phyloP scores from a whole-genome alignment of 2,888 invertebrate species.

The Plagiodera versicolora region DNA sequence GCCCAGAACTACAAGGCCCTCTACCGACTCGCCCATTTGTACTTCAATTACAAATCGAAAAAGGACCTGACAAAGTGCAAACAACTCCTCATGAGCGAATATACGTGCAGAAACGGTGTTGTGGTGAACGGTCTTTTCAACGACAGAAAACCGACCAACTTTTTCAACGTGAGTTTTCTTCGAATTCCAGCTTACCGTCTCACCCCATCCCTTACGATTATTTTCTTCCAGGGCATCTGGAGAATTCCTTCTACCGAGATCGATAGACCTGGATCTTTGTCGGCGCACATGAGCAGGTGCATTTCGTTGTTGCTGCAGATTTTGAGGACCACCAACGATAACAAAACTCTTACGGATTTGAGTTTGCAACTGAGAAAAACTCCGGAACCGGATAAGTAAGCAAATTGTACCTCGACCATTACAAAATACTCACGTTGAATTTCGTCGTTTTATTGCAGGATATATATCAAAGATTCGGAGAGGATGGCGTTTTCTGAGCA shows the following conservation, averaged over 20 bases:
- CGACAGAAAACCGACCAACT: conserved; percentile 82
- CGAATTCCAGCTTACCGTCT: neutral
- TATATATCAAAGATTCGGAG: conserved; percentile 84
- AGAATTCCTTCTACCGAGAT: conserved; percentile 87
- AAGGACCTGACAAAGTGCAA: conserved; percentile 71
- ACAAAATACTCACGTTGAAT: neutral
- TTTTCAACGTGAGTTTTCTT: conserved; percentile 75
- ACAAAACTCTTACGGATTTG: conserved; percentile 76
- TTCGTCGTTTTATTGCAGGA: conserved; percentile 55
- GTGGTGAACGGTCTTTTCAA: conserved; percentile 80
- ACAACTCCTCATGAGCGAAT: conserved; percentile 71
- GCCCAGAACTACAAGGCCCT: conserved; percentile 92
- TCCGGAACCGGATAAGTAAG: conserved; percentile 84
- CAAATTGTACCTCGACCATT: neutral
- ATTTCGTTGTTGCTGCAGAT: conserved; percentile 81
- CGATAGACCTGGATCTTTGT: conserved; percentile 88
- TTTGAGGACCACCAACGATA: conserved; percentile 76
- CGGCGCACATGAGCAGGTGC: conserved; percentile 87
- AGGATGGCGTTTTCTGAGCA: conserved; percentile 78
- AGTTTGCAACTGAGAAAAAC: conserved; percentile 75
- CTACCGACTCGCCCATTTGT: conserved; percentile 84
- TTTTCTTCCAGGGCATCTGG: conserved; percentile 84
- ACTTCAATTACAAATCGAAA: conserved; percentile 68
- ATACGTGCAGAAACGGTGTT: conserved; percentile 66
- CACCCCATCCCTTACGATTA: no score